Conservation (phyloP, 2,113 vertebrate species). For the Melospiza georgiana region DNA sequence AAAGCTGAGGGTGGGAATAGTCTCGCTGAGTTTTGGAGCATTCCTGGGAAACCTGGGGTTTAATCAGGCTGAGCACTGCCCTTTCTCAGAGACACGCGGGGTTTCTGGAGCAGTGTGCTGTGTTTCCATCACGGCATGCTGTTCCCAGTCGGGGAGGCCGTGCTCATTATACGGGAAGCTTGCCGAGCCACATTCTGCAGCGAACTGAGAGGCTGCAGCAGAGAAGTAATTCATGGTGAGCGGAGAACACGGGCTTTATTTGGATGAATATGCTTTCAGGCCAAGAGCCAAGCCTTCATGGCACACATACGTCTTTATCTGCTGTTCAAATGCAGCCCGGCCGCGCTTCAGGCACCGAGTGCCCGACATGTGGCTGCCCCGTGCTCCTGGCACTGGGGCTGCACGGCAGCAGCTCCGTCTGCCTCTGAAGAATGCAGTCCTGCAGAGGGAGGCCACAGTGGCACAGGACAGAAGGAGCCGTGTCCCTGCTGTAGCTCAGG, state of each 20-base stretch:
- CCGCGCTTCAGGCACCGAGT: background rate
- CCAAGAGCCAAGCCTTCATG: background rate
- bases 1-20: background rate
- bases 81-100: rapidly evolving
- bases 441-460: rapidly evolving
- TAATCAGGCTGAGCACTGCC: background rate
- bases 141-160: background rate
- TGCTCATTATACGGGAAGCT: background rate
- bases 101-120: background rate
- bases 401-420: background rate
- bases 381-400: background rate
- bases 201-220: background rate
- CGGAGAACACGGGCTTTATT: background rate
- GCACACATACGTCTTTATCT: background rate
- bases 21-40: background rate
- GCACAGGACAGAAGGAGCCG: background rate
- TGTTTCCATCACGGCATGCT: background rate
- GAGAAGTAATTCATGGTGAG: background rate
- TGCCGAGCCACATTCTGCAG: background rate
- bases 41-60: background rate
- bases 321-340: background rate
- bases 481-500: background rate
- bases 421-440: background rate
- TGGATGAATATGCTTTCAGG: background rate
- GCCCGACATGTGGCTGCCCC: background rate